These are phyloP conservation scores for Ephydatia muelleri DNA, from an alignment of 37 sponge, comb jelly and placozoan species.

Conservation along the genomic window DNA sequence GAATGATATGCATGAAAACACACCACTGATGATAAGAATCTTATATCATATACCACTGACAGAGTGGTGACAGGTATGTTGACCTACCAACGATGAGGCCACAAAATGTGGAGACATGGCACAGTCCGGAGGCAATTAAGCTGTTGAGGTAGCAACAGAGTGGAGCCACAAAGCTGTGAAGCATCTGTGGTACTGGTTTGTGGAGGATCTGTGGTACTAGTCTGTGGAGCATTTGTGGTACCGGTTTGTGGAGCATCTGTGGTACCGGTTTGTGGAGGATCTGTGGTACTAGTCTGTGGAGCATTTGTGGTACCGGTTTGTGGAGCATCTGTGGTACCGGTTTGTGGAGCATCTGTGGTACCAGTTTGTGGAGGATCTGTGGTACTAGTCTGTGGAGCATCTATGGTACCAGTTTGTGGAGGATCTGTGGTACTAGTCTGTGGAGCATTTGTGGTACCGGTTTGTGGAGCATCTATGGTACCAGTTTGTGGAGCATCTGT, in stretches of 20 bases:
- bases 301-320: neutral
- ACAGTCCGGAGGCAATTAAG: neutral
- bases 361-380: no score
- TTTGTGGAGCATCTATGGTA: no score
- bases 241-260: neutral
- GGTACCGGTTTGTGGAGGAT: neutral
- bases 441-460: no score
- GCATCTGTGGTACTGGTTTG: no score
- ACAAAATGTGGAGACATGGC: slow-evolving; percentile 75
- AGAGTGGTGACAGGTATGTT: neutral
- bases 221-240: neutral
- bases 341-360: no score
- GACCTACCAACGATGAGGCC: slow-evolving; percentile 91
- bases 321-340: neutral
- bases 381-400: no score
- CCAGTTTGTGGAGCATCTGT: no score
- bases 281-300: neutral
- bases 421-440: no score
- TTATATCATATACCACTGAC: no score
- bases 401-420: no score
- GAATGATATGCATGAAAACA: neutral
- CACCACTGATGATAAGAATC: no score
- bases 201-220: neutral
- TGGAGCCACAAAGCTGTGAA: neutral
- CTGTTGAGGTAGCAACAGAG: neutral